Percentiles rank a stretch among this genome's conserved stretches.
phyloP scores from a whole-genome alignment of 2,113 vertebrate species.

The Corythoichthys haematopterus region DNA sequence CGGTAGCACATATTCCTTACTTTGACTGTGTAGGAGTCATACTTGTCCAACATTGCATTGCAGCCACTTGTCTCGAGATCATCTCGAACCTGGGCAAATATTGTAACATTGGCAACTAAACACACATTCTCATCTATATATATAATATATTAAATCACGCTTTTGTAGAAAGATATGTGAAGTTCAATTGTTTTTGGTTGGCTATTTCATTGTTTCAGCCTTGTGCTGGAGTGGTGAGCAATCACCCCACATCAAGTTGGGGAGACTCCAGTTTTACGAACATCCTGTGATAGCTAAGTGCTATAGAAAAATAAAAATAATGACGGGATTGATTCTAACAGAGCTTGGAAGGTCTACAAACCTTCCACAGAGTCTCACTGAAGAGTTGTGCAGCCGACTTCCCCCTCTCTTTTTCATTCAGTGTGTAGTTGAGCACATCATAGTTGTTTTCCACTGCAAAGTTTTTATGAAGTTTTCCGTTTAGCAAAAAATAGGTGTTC shows the following conservation, averaged over 20 bases:
- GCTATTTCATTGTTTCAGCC: not conserved
- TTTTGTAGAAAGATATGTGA: not conserved
- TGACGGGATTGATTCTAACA: not conserved
- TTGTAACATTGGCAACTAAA: not conserved
- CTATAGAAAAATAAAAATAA: not conserved
- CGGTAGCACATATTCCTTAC: slow-evolving; percentile 35
- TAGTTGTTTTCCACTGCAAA: slow-evolving; percentile 60
- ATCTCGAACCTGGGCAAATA: slow-evolving; percentile 59
- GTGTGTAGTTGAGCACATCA: slow-evolving; percentile 63
- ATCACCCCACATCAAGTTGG: not conserved
- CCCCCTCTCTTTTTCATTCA: slow-evolving; percentile 59
- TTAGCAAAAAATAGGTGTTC: slow-evolving; percentile 72
- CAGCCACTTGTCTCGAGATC: slow-evolving; percentile 65
- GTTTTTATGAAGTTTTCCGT: slow-evolving; percentile 55
- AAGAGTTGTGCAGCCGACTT: slow-evolving; percentile 65
- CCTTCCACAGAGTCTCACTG: slow-evolving; percentile 63
- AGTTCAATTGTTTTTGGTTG: not conserved
- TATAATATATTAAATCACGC: not conserved
- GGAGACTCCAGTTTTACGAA: not conserved
- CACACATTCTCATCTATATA: not conserved
- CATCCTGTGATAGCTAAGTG: not conserved
- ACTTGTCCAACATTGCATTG: slow-evolving; percentile 58
- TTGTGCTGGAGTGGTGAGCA: not conserved
- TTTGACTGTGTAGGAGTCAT: slow-evolving; percentile 75
- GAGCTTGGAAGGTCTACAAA: slow-evolving; percentile 12